Conservation (phyloP, 2,113 vertebrate genomes). For the Phalacrocorax pelagicus region DNA sequence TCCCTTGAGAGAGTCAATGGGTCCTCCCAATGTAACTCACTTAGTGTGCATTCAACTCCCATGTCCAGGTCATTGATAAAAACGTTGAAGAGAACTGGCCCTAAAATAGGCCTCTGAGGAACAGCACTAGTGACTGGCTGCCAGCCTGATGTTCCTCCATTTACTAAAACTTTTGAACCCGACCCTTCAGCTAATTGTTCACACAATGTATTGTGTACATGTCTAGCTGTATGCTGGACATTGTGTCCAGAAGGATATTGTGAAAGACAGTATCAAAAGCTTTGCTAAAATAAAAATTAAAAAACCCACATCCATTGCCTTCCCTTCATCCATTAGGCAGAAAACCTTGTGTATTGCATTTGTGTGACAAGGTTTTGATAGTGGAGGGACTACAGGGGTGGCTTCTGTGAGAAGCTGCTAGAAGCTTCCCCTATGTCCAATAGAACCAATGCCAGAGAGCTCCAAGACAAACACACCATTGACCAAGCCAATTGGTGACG, state of each 20-base stretch:
- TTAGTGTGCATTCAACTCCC: background rate
- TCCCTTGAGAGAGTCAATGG: background rate
- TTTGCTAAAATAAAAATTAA: background rate
- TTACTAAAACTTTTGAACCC: background rate
- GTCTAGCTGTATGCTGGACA: background rate
- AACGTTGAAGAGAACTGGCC: background rate
- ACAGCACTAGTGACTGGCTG: background rate
- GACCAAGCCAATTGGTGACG: background rate
- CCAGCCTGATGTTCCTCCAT: background rate
- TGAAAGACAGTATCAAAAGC: background rate
- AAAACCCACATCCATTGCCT: rapidly evolving
- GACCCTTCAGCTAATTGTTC: background rate
- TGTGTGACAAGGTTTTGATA: too few relatives aligned
- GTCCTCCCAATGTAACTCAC: background rate
- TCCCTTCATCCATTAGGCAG: background rate
- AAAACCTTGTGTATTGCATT: background rate
- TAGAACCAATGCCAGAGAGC: too few relatives aligned
- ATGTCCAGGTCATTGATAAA: background rate
- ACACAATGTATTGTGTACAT: rapidly evolving
- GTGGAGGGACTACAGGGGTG: too few relatives aligned
- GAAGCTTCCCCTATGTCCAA: too few relatives aligned
- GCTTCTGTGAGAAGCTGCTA: too few relatives aligned
- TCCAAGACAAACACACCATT: too few relatives aligned
- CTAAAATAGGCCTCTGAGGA: background rate
- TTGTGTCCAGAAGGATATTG: background rate